Base-by-base conservation (phyloP, 2,113 vertebrate genomes). In the Phaetusa simplex region DNA sequence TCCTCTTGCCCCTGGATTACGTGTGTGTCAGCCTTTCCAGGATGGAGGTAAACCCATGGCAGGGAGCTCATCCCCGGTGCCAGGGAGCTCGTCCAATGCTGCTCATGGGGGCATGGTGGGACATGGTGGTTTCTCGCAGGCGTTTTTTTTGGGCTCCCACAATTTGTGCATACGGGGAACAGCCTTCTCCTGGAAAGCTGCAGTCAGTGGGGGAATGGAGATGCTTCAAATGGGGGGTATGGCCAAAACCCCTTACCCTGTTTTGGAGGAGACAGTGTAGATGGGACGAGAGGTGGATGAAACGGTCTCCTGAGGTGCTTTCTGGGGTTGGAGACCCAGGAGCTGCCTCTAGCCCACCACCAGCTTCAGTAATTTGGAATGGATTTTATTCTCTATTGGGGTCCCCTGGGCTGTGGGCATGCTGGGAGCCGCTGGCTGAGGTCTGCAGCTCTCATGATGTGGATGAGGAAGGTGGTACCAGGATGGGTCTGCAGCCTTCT, bases 181-280 rank as follows among this genome's bases (percentile, higher is more conserved):
- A 73, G 66, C 82, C 42, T 76, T 64, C 71, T 82, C 81, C 90
- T 71, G 89, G 90, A 81, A 83, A 72, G 83, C 91, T 69, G 88
- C 55, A 1, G 53, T 4, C 27, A 29, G 34, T 3, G 3, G 56
- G 59, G 49, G n/a, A 55, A 36, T 3, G 5, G 77, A 82, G 93
- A 7, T 10, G 86, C 81, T 67, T 67, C 69, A 34, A 8, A 6
- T 0, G 1, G 56, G 38, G 40, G 27, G 21, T 79, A 16, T 30
- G 64, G 69, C 83, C 79, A 83, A 70, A 32, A 78, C 47, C 7
- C 24, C 74, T 12, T 45, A 12, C 43, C 93, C 87, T 82, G 90
- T 18, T 69, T 7, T 5, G 2, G 82, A 67, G 74, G 40, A 79
- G 85, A 38, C 19, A 5, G 43, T 0, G 0, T 27, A 24, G 79